Evolutionary conservation across 2,113 vertebrate species (phyloP).

Genomic region (Pelecanoides urinatrix): DNA sequence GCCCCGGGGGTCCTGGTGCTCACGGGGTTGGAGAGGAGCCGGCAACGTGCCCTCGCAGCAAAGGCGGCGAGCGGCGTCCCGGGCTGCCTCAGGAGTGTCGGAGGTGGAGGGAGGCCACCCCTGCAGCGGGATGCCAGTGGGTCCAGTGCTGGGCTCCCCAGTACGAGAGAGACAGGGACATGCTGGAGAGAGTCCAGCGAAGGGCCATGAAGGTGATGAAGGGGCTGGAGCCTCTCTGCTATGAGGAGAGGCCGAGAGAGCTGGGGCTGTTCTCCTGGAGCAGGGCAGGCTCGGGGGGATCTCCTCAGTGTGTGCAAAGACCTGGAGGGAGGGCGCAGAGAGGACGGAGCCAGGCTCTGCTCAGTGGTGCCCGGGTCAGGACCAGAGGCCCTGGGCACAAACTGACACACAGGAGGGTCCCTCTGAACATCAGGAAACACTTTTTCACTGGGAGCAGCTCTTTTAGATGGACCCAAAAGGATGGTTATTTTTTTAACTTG

Average conservation of each 20-base stretch:
- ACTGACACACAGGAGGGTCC: not conserved
- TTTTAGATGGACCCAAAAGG: not conserved
- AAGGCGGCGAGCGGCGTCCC: fast-evolving
- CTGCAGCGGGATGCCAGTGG: not conserved
- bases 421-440: not conserved
- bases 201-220: not conserved
- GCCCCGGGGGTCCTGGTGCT: not conserved
- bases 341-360: not conserved
- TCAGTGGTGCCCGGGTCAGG: not conserved
- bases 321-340: not conserved
- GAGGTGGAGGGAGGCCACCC: not conserved
- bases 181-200: not conserved
- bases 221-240: not conserved
- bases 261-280: no score
- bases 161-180: not conserved
- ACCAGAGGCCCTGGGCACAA: not conserved
- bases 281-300: no score
- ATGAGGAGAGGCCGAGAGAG: not conserved
- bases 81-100: not conserved
- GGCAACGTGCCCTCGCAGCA: not conserved
- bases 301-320: no score
- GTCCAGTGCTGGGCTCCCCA: not conserved
- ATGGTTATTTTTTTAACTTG: not conserved
- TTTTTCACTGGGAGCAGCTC: not conserved
- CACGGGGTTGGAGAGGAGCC: no score